Percentiles rank a stretch among this genome's conserved stretches.
Conservation (phyloP, 2,888 invertebrate species). For the Hemicrepidius hirtus region DNA sequence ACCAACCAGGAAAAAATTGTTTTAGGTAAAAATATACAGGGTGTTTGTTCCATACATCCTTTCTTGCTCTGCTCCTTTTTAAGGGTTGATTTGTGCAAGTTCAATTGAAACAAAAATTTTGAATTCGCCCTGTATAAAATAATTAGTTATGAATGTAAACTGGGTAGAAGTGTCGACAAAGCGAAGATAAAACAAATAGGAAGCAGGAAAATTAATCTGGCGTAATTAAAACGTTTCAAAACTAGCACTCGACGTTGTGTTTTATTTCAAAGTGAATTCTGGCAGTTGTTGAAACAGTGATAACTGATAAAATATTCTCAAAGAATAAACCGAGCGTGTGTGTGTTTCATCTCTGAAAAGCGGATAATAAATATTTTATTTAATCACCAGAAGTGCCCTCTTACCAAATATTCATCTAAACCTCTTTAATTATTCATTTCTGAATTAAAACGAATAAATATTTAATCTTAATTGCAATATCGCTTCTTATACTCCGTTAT, state of each 20-base stretch:
- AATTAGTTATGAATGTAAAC: too few relatives aligned
- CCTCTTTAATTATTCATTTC: constrained; percentile 48
- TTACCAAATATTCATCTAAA: constrained; percentile 49
- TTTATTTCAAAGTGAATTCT: constrained; percentile 18
- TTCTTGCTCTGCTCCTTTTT: too few relatives aligned
- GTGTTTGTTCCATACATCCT: too few relatives aligned
- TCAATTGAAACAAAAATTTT: too few relatives aligned
- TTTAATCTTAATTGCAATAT: constrained; percentile 50
- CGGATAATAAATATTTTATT: constrained; percentile 55
- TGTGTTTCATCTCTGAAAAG: constrained; percentile 52
- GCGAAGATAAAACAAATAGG: neutral
- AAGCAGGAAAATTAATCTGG: constrained; percentile 1
- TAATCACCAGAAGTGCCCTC: constrained; percentile 54
- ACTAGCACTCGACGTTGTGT: neutral
- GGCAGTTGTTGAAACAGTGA: constrained; percentile 34
- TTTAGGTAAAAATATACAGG: too few relatives aligned
- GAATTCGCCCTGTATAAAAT: too few relatives aligned
- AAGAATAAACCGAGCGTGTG: constrained; percentile 54
- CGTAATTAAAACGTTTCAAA: neutral
- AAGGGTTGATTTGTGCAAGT: too few relatives aligned
- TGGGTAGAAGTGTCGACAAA: neutral
- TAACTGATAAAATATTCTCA: constrained; percentile 57
- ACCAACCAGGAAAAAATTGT: too few relatives aligned
- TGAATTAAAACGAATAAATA: constrained; percentile 54
- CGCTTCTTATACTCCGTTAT: constrained; percentile 37